Base-by-base conservation (phyloP, 1,140 invertebrate genomes). In the Heliconius eleuchia region DNA sequence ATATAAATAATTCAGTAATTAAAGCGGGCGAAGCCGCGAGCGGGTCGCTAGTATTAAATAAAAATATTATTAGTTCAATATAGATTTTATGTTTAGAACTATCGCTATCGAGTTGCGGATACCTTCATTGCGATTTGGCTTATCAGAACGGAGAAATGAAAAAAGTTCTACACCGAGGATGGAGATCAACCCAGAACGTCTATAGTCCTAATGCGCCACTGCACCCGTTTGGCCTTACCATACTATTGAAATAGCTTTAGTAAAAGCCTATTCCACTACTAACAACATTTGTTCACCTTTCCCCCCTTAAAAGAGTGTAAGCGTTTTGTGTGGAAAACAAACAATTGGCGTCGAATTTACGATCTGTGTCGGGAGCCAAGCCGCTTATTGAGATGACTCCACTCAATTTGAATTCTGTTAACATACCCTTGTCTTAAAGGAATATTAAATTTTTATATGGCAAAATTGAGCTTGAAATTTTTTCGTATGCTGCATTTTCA, bases 331-430 rank as follows among this genome's bases (percentile, higher is more conserved):
- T 89, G 78, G 81, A 90, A 88, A 91, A 90, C 86, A 90, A 89
- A 92, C 91, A 89, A 92, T 89, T 90, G 87, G 79, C 82, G 80
- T 84, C 74, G 85, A 91, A 92, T 93, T 91, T 93, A 93, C 85
- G 88, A 90, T 78, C 80, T 74, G 81, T 80, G 85, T 80, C 84
- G 81, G 81, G 83, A 87, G 89, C 91, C 89, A 93, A 92, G 87
- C 87, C 86, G 88, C 87, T 93, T 91, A 92, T 92, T 91, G 88
- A 88, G 85, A 89, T 87, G 88, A 85, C 88, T 87, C 83, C 85
- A 85, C 83, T 86, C 86, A 85, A 87, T 89, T 91, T 88, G 84
- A 88, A 88, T 87, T 86, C 81, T 79, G 60, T 66, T 66, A 66
- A 66, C 60, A 66, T 23, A 66, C 13, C 27, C 27, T 66, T 66